A percentile compares a stretch with the other conserved stretches of the same genome.
Evolutionary conservation across 1,140 invertebrate genomes (phyloP).

Genomic region (Chelonus insularis): DNA sequence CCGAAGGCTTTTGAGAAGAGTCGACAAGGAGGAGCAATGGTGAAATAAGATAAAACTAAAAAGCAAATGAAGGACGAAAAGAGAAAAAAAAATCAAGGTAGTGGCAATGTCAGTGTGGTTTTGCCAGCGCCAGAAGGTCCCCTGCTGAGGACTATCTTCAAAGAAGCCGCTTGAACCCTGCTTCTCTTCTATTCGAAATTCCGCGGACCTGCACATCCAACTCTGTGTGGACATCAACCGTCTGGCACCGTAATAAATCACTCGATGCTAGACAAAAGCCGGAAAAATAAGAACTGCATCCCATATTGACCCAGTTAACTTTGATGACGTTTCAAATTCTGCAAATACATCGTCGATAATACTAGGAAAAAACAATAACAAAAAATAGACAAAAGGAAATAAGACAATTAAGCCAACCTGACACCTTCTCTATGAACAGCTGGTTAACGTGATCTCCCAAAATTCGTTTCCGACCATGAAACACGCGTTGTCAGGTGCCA

Average conservation of each 20-base stretch:
- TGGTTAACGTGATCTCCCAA: slow-evolving; percentile 3
- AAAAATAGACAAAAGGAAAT: neutral
- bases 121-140: slow-evolving; percentile 42
- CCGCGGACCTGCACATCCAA: slow-evolving; percentile 14
- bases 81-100: slow-evolving; percentile 6
- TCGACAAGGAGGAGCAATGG: slow-evolving; percentile 9
- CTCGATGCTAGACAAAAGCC: slow-evolving; percentile 42
- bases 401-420: neutral
- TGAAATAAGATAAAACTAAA: slow-evolving; percentile 4
- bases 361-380: neutral
- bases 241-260: slow-evolving; percentile 32
- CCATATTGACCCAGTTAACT: slow-evolving; percentile 35
- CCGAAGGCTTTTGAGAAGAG: slow-evolving; percentile 19
- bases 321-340: slow-evolving; percentile 42
- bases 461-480: slow-evolving; percentile 11
- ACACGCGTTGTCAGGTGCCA: slow-evolving; percentile 44
- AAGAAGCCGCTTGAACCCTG: slow-evolving; percentile 39
- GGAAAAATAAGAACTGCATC: slow-evolving; percentile 43
- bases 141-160: slow-evolving; percentile 44
- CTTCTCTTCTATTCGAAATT: slow-evolving; percentile 22
- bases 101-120: slow-evolving; percentile 32
- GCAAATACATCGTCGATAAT: slow-evolving; percentile 27
- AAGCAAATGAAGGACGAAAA: neutral
- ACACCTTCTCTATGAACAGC: neutral
- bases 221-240: slow-evolving; percentile 22